These are phyloP conservation scores for Tetramorium alpestre DNA, from an alignment of 1,140 invertebrate species.

Conservation along the genomic window DNA sequence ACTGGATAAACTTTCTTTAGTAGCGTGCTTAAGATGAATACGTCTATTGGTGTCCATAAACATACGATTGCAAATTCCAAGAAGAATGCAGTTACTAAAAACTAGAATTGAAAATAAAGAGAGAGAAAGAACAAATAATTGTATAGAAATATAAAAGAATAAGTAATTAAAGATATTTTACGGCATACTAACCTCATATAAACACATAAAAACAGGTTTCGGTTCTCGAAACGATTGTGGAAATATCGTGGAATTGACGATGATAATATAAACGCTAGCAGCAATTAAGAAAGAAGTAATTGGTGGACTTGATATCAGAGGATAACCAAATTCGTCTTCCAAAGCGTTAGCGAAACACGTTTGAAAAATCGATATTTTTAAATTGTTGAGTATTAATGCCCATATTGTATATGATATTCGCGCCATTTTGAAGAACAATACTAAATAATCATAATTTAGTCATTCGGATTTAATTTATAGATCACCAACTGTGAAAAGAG, in stretches of 20 bases:
- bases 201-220: conserved; percentile 58
- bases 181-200: conserved; percentile 77
- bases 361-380: conserved; percentile 74
- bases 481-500: not conserved
- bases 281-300: conserved; percentile 73
- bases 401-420: conserved; percentile 76
- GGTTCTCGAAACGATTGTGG: conserved; percentile 72
- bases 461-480: conserved; percentile 1
- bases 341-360: conserved; percentile 72
- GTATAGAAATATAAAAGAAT: not conserved
- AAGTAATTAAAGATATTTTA: not conserved
- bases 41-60: conserved; percentile 78
- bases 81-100: conserved; percentile 77
- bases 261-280: conserved; percentile 75
- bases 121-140: not conserved
- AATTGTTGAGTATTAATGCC: conserved; percentile 73
- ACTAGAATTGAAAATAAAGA: conserved; percentile 64
- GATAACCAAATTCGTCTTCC: conserved; percentile 74
- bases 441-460: not conserved
- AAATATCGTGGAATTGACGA: conserved; percentile 69
- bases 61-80: conserved; percentile 77
- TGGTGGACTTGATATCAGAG: conserved; percentile 65
- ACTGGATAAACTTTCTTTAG: conserved; percentile 72
- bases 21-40: conserved; percentile 69
- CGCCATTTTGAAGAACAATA: conserved; percentile 65